phyloP scores from a whole-genome alignment of 1,140 invertebrate species.

The Adoxophyes honmai region DNA sequence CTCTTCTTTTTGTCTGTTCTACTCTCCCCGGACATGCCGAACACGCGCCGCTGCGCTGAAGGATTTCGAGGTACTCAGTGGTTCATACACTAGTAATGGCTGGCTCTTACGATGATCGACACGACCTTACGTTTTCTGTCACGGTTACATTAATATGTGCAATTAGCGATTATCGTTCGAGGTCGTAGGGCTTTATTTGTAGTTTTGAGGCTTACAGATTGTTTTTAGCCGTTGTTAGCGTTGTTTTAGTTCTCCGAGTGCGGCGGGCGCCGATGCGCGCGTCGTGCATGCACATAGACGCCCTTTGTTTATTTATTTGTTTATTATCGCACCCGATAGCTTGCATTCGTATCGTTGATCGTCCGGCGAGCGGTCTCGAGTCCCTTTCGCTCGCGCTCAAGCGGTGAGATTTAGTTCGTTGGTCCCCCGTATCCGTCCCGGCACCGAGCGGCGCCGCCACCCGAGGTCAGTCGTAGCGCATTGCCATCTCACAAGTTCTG shows the following conservation, averaged over 20 bases:
- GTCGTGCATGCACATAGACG: constrained; percentile 73
- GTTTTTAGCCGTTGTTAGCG: constrained; percentile 77
- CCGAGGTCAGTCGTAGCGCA: constrained; percentile 71
- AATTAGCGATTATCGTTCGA: constrained; percentile 70
- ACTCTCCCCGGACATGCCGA: constrained; percentile 68
- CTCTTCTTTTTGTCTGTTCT: constrained; percentile 72
- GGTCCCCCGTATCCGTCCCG: constrained; percentile 45
- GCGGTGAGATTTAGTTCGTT: constrained; percentile 49
- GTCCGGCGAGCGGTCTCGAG: constrained; percentile 68
- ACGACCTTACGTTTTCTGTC: constrained; percentile 63
- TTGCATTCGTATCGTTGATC: constrained; percentile 70
- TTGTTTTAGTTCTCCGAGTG: constrained; percentile 77
- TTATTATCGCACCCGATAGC: constrained; percentile 71
- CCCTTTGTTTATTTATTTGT: constrained; percentile 71
- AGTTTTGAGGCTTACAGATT: constrained; percentile 79
- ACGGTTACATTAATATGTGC: constrained; percentile 57
- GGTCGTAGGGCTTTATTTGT: constrained; percentile 79
- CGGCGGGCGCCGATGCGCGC: constrained; percentile 68
- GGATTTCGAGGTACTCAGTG: constrained; percentile 86
- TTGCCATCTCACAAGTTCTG: constrained; percentile 74
- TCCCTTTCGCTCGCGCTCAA: constrained; percentile 42
- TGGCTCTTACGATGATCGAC: constrained; percentile 75
- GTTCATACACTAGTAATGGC: constrained; percentile 74
- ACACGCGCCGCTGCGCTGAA: constrained; percentile 77
- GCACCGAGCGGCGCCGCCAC: constrained; percentile 52